phyloP scores from a whole-genome alignment of 2,113 vertebrate genomes.

The Otis tarda region DNA sequence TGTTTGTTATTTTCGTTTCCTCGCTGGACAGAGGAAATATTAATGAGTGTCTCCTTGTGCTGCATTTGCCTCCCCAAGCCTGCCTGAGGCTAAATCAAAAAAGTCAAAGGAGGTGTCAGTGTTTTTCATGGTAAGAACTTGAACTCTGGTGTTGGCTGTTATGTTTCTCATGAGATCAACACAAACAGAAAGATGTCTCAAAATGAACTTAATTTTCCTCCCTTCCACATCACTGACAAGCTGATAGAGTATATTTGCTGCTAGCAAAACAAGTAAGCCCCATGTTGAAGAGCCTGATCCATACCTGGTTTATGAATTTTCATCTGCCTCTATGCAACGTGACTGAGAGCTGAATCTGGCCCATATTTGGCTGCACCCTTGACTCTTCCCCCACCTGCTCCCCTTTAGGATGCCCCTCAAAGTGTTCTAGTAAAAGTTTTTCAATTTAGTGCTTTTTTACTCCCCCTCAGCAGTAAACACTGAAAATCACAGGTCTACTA shows the following conservation, averaged over 20 bases:
- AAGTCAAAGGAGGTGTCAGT: background rate
- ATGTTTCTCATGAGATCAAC: background rate
- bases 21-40: background rate
- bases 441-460: background rate
- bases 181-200: background rate
- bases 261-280: background rate
- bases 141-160: background rate
- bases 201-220: background rate
- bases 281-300: background rate
- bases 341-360: background rate
- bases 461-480: background rate
- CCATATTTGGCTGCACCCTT: background rate
- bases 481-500: slow-evolving; percentile 5
- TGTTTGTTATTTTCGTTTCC: background rate
- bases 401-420: background rate
- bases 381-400: background rate
- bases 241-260: background rate
- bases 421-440: background rate
- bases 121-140: background rate
- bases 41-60: background rate
- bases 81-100: background rate
- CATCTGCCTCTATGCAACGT: background rate
- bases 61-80: background rate
- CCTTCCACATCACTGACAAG: background rate
- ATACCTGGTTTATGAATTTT: background rate